phyloP scores from a whole-genome alignment of 1,140 invertebrate genomes.

The Eumeta japonica region DNA sequence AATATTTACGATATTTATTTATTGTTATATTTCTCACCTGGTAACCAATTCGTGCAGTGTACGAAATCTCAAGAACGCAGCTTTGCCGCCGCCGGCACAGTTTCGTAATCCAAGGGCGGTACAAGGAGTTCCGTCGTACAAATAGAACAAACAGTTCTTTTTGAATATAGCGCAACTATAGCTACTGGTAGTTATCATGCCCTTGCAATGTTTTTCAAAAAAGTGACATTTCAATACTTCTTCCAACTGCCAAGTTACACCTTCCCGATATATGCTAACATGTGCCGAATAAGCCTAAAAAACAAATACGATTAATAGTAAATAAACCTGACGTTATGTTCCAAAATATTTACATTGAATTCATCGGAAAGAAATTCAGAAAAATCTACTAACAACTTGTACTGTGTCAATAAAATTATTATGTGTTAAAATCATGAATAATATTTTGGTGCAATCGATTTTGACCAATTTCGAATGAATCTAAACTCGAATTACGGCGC shows the following conservation, averaged over 20 bases:
- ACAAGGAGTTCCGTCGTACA: slow-evolving; percentile 51
- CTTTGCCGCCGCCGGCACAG: slow-evolving; percentile 29
- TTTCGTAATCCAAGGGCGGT: slow-evolving; percentile 54
- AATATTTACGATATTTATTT: slow-evolving; percentile 3
- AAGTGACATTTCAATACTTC: slow-evolving; percentile 28
- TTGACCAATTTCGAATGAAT: no score
- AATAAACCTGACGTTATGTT: no score
- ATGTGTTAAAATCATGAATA: no score
- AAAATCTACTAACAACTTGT: no score
- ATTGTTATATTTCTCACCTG: slow-evolving; percentile 21
- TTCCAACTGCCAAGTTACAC: slow-evolving; percentile 41
- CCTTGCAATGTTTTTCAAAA: slow-evolving; percentile 44
- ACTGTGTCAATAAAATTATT: no score
- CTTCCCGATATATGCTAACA: slow-evolving; percentile 39
- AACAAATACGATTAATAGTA: no score
- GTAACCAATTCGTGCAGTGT: slow-evolving; percentile 39
- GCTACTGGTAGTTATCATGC: slow-evolving; percentile 51
- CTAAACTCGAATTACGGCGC: no score
- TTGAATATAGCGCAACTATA: slow-evolving; percentile 56
- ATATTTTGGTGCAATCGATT: no score
- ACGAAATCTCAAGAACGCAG: slow-evolving; percentile 50
- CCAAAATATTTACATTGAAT: no score
- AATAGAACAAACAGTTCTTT: slow-evolving; percentile 51
- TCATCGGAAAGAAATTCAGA: no score
- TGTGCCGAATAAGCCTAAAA: slow-evolving; percentile 37